phyloP scores from a whole-genome alignment of 1,140 invertebrate species.

The Gryllus bimaculatus region DNA sequence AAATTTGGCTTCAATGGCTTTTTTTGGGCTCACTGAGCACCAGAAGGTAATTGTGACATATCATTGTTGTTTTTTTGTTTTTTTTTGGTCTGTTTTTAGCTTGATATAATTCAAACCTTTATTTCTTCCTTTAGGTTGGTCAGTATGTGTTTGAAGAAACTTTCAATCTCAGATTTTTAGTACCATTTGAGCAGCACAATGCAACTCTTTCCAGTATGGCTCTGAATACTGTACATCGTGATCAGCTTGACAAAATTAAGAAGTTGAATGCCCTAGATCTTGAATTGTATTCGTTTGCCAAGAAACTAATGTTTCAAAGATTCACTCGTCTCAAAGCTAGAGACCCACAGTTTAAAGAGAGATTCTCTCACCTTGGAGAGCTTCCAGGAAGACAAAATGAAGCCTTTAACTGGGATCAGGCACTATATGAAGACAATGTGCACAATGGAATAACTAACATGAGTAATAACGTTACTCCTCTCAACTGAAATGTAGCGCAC shows the following conservation, averaged over 20 bases:
- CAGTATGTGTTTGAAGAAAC: constrained; percentile 96
- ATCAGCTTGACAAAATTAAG: constrained; percentile 65
- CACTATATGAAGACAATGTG: constrained; percentile 53
- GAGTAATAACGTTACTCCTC: background rate
- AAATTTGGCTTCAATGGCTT: constrained; percentile 90
- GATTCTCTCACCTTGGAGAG: constrained; percentile 69
- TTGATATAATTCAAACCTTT: background rate
- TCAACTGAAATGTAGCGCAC: background rate
- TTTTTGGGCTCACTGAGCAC: constrained; percentile 93
- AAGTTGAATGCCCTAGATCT: constrained; percentile 82
- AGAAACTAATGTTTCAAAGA: constrained; percentile 75
- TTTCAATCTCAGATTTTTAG: constrained; percentile 85
- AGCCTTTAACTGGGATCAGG: constrained; percentile 79
- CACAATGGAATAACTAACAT: background rate
- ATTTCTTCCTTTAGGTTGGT: constrained; percentile 50
- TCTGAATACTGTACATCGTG: constrained; percentile 56
- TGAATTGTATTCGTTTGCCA: constrained; percentile 89
- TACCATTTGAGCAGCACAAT: constrained; percentile 84
- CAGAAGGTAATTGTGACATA: constrained; percentile 55
- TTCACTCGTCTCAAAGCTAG: constrained; percentile 69
- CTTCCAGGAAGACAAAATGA: constrained; percentile 56
- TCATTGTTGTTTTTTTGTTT: background rate
- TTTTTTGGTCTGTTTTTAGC: background rate
- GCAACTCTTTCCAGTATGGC: constrained; percentile 71
- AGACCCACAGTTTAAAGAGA: constrained; percentile 68